Base-by-base conservation (phyloP, 2,888 invertebrate genomes). In the Andrena haemorrhoa region DNA sequence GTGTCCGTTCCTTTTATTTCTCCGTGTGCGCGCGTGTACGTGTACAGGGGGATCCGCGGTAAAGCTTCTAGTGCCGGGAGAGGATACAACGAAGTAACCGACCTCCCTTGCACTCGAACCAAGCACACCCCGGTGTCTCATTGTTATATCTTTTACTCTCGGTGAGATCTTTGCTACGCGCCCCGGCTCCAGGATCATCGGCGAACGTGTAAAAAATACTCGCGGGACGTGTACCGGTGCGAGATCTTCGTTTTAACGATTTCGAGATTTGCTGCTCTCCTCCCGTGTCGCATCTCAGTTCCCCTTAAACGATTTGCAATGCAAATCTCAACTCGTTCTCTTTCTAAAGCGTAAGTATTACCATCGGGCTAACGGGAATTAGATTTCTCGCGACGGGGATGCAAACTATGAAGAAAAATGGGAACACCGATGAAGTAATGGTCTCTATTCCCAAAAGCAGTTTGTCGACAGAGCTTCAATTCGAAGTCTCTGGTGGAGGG, bases 101-200 rank as follows among this genome's bases (percentile, higher is more conserved):
- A 79, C 64, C 72, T 60, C 69, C 61, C 74, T 75, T 60, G 63
- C 72, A 69, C 79, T 75, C 75, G 81, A 81, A 82, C 83, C 68
- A 82, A 89, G 86, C 72, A 84, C 83, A 85, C 89, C 88, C 86
- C 64, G 66, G 84, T 83, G 86, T 63, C 85, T 86, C 88, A 76
- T 88, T 79, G 79, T 85, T 82, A 82, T 83, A 77, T 72, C 76
- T 71, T 83, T 77, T 65, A 77, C 76, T 26, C 23, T 74, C 71
- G 26, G 60, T 58, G 70, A 83, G 84, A 83, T 83, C 79, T 72
- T 72, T 35, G 56, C 66, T 49, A 33, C 53, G 51, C 61, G 29
- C 61, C 29, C 10, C 20, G 6, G 10, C 35, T 12, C 26, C 35
- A 20, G 64, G 61, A 83, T 83, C 76, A 74, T 81, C 73, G 76